phyloP scores from a whole-genome alignment of 2,797 vertebrate species.

The Oreochromis mossambicus region DNA sequence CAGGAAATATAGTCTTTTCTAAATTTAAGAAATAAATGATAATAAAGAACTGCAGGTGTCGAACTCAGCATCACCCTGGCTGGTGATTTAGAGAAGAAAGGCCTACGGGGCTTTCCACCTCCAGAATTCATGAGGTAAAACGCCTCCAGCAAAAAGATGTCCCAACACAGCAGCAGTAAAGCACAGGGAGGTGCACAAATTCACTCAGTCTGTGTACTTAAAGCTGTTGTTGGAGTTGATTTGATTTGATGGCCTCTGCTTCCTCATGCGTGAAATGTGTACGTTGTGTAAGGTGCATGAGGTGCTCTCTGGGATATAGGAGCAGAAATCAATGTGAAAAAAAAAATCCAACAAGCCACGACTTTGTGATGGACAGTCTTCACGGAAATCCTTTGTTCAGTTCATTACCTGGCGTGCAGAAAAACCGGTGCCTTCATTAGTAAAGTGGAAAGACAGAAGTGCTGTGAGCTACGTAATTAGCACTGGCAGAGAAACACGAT shows the following conservation, averaged over 20 bases:
- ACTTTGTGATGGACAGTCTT: not conserved
- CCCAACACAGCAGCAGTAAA: conserved; percentile 40
- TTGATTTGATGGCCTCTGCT: not conserved
- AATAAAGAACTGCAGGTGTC: conserved; percentile 22
- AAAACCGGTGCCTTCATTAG: not conserved
- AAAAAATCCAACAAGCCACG: not conserved
- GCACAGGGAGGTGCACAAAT: conserved; percentile 22
- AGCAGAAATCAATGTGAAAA: not conserved
- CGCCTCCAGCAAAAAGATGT: conserved; percentile 66
- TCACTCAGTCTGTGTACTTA: not conserved
- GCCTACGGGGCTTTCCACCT: conserved; percentile 64
- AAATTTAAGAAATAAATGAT: not conserved
- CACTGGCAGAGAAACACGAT: not conserved
- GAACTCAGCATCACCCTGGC: not conserved
- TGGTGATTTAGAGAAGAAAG: conserved; percentile 33
- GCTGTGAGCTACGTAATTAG: not conserved
- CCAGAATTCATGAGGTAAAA: conserved; percentile 69
- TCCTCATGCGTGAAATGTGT: not conserved
- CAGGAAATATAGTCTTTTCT: not conserved
- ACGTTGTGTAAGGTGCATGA: not conserved
- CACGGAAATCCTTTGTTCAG: not conserved
- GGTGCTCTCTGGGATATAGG: not conserved
- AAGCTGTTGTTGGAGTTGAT: not conserved
- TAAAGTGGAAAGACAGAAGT: not conserved
- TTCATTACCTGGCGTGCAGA: not conserved